Evolutionary conservation across 2,888 invertebrate genomes (phyloP), one percentile per base, ranked within the genome.

Genomic region (Drosophila mercatorum): DNA sequence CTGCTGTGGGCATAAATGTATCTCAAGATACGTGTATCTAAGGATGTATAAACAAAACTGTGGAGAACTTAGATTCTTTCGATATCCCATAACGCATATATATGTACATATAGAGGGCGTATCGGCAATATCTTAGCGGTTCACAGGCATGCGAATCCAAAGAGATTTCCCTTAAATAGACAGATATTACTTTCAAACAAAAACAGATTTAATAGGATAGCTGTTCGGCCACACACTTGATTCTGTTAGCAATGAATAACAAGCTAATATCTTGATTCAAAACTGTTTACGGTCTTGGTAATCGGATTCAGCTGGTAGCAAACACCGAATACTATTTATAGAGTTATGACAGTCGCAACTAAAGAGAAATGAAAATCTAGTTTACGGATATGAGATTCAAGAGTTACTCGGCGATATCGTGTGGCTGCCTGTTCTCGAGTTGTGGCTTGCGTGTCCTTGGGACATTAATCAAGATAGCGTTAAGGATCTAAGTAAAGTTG

Each of bases 391-490:
- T 51, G 55, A 49, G 47, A 64, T 41, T 59, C 38, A 43, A 28
- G 51, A 26, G 10, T 64, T 74, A 55, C 47, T 46, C 51, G 53
- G 73, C 46, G 78, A 76, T 73, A 49, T 76, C 78, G 76, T 68
- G 22, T 4, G n/a, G 36, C 22, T 40, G 17, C 26, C 40, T 5
- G 46, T 3, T n/a, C n/a, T 17, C n/a, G n/a, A 44, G 34, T 17
- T 17, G 17, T 12, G 40, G 63, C 1, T 88, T 57, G 85, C 86
- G 87, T 86, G 86, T 34, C 40, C 28, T 3, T 12, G 17, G 56
- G 57, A n/a, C 80, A 81, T 85, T 78, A 53, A 22, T 64, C 74
- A 57, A 68, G 88, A 11, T 17, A 11, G 2, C 83, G 79, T 77
- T 61, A 52, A 36, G 34, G 36, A 17, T 51, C 51, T 51, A 17